A percentile compares a stretch with the other conserved stretches of the same genome.
phyloP scores from a whole-genome alignment of 2,888 invertebrate species.

The Aphidoletes aphidimyza region DNA sequence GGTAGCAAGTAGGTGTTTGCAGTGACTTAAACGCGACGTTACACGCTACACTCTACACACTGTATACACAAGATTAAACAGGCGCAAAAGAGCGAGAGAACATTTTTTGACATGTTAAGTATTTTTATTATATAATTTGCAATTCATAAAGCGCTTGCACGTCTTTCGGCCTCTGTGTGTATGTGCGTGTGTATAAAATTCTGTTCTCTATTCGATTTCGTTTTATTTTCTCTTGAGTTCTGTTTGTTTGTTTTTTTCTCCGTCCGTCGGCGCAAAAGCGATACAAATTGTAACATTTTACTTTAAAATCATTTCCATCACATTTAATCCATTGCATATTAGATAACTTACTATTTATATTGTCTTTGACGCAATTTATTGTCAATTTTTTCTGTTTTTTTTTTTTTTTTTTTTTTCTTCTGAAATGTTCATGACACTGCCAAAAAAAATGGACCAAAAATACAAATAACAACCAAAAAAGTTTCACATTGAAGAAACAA shows the following conservation, averaged over 20 bases:
- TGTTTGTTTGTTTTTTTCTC: neutral
- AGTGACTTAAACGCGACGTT: conserved; percentile 40
- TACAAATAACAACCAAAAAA: neutral
- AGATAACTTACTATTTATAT: neutral
- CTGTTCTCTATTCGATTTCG: neutral
- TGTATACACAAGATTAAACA: conserved; percentile 36
- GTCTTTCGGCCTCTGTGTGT: neutral
- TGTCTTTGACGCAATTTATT: conserved; percentile 12
- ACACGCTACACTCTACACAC: conserved; percentile 15
- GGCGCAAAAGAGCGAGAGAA: neutral
- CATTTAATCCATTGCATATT: neutral
- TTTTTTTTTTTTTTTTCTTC: too few species aligned
- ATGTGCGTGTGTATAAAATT: too few species aligned
- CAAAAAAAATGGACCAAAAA: neutral
- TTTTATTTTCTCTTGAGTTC: neutral
- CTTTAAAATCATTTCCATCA: too few species aligned
- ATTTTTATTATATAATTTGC: conserved; percentile 48
- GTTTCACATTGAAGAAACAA: neutral
- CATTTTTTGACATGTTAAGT: neutral
- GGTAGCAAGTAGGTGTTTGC: conserved; percentile 28
- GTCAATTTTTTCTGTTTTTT: neutral
- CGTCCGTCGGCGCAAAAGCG: too few species aligned
- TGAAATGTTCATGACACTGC: too few species aligned
- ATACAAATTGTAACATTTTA: too few species aligned
- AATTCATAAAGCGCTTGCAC: conserved; percentile 27